Evolutionary conservation across 37 sponge, comb jelly and placozoan genomes (phyloP).

Genomic region (Theonella swinhoei): DNA sequence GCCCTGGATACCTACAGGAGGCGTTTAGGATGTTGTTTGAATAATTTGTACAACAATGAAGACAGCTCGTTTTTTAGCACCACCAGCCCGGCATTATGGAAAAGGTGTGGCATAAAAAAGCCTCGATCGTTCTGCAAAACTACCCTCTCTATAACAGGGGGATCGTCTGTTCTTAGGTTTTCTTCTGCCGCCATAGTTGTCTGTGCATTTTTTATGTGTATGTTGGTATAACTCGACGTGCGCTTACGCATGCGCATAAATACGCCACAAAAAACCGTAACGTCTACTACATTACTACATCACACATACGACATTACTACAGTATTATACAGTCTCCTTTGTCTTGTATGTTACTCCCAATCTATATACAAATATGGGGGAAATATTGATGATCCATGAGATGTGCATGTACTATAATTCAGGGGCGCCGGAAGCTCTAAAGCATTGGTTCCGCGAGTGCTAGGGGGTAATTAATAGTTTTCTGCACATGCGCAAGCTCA

Average conservation of each 20-base stretch:
- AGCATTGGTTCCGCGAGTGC: too few relatives aligned
- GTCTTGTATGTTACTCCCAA: slow-evolving; percentile 23
- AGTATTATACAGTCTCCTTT: slow-evolving; percentile 22
- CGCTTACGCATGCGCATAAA: neutral
- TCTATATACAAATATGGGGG: neutral
- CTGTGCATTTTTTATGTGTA: too few relatives aligned
- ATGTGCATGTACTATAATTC: too few relatives aligned
- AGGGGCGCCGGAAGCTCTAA: too few relatives aligned
- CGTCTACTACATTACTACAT: too few relatives aligned
- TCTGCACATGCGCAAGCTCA: neutral
- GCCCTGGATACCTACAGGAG: neutral
- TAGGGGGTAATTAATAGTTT: too few relatives aligned
- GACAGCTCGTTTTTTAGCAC: neutral
- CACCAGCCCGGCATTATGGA: neutral
- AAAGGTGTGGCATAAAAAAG: neutral
- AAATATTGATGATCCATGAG: neutral
- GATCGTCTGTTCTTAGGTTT: neutral
- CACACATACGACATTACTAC: neutral
- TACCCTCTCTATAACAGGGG: neutral
- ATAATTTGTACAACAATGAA: neutral
- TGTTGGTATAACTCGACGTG: neutral
- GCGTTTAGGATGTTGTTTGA: neutral
- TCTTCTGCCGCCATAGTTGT: neutral
- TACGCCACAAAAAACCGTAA: neutral
- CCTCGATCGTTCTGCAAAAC: neutral